These are phyloP conservation scores for Lasiommata megera DNA, from an alignment of 2,888 invertebrate genomes.

Conservation along the genomic window DNA sequence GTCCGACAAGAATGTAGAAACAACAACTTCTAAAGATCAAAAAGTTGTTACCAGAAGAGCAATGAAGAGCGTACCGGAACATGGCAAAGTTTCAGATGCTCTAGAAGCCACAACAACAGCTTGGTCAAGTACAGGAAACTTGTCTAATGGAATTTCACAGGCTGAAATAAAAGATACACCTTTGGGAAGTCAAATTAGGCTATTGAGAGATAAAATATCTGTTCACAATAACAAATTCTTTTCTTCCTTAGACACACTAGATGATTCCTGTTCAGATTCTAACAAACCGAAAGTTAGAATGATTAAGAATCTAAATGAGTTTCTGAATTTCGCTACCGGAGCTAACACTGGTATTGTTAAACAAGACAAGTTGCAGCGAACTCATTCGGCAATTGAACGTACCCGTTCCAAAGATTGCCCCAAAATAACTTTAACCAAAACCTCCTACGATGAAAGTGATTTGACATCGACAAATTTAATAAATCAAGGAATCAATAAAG, in stretches of 20 bases:
- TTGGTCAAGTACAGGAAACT: conserved; percentile 61
- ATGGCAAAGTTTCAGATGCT: conserved; percentile 46
- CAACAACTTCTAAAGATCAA: conserved; percentile 41
- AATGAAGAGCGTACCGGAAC: conserved; percentile 69
- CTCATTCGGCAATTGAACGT: conserved; percentile 60
- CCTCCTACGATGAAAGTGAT: conserved; percentile 57
- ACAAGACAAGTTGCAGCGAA: conserved; percentile 59
- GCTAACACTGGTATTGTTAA: conserved; percentile 69
- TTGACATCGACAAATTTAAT: conserved; percentile 42
- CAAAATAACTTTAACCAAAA: conserved; percentile 62
- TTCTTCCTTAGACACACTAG: conserved; percentile 82
- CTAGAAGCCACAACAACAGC: conserved; percentile 40
- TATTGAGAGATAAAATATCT: conserved; percentile 67
- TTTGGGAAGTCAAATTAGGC: conserved; percentile 66
- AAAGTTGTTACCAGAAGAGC: conserved; percentile 48
- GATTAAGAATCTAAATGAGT: conserved; percentile 93
- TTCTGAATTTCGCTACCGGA: conserved; percentile 87
- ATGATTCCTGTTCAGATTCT: conserved; percentile 60
- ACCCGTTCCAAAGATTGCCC: conserved; percentile 56
- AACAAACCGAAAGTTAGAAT: conserved; percentile 68
- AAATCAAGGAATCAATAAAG: conserved; percentile 41
- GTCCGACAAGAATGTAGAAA: conserved; percentile 40
- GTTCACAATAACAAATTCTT: conserved; percentile 76
- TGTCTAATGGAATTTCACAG: conserved; percentile 60
- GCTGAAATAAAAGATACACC: conserved; percentile 55